These are phyloP conservation scores for Mercenaria mercenaria DNA, from an alignment of 1,140 invertebrate species.

Conservation along the genomic window DNA sequence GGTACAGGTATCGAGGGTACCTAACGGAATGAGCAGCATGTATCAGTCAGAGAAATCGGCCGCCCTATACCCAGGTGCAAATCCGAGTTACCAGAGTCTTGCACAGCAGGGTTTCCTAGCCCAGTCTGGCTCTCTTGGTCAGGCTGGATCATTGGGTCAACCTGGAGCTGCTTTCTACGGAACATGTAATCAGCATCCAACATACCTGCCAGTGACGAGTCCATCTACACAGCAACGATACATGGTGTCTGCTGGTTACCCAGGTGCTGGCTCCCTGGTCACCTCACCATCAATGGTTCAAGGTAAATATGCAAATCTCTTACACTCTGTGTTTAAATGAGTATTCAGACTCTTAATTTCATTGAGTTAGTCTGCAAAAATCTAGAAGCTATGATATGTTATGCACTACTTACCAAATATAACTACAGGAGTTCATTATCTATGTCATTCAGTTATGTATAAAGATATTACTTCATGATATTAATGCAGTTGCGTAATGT, in stretches of 20 bases:
- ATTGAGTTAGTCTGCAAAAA: too few species aligned
- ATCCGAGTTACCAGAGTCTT: slow-evolving; percentile 32
- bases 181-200: background rate
- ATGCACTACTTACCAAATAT: too few species aligned
- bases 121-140: slow-evolving; percentile 36
- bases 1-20: slow-evolving; percentile 42
- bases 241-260: slow-evolving; percentile 56
- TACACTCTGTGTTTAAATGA: background rate
- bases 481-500: too few species aligned
- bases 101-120: slow-evolving; percentile 31
- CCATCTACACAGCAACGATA: slow-evolving; percentile 51
- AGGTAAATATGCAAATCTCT: slow-evolving; percentile 2
- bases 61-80: slow-evolving; percentile 35
- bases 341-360: too few species aligned
- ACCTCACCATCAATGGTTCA: slow-evolving; percentile 40
- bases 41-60: slow-evolving; percentile 38
- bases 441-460: too few species aligned
- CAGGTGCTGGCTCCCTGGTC: slow-evolving; percentile 3
- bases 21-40: slow-evolving; percentile 47
- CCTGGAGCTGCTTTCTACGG: background rate
- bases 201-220: slow-evolving; percentile 42
- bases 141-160: slow-evolving; percentile 7
- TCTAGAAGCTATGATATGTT: too few species aligned
- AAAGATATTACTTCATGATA: too few species aligned
- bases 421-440: too few species aligned